phyloP scores from a whole-genome alignment of 2,797 vertebrate species.

The Fistularia tabacaria region DNA sequence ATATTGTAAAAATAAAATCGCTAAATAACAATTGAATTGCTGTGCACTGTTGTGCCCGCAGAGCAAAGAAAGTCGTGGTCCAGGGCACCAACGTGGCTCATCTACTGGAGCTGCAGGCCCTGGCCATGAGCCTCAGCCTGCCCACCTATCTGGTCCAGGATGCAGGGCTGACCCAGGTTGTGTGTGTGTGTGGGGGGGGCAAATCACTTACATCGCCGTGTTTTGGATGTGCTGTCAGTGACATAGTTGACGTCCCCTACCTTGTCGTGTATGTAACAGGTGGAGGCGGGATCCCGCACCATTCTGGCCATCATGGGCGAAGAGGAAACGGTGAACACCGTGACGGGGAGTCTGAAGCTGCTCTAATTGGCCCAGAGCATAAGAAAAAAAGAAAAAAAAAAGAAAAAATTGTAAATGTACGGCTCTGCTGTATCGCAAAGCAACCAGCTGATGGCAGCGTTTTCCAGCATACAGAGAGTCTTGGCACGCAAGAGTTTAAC shows the following conservation, averaged over 20 bases:
- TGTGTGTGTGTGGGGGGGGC: not conserved
- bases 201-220: not conserved
- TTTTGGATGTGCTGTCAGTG: not conserved
- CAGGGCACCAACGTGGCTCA: conserved; percentile 80
- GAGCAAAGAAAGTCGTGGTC: conserved; percentile 83
- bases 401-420: too few relatives aligned
- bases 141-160: conserved; percentile 83
- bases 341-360: conserved; percentile 83
- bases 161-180: conserved; percentile 81
- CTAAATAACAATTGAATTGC: not conserved
- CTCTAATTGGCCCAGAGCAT: conserved; percentile 56
- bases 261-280: conserved; percentile 51
- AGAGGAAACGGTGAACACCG: conserved; percentile 82
- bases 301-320: conserved; percentile 82
- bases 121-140: conserved; percentile 80
- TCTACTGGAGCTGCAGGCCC: conserved; percentile 81
- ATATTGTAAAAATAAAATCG: not conserved
- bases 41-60: conserved; percentile 39
- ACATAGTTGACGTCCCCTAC: not conserved
- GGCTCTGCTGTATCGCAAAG: conserved; percentile 39
- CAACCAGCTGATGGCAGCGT: conserved; percentile 65
- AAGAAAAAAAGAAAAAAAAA: conserved; percentile 18
- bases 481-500: conserved; percentile 50
- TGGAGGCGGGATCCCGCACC: conserved; percentile 79
- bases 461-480: conserved; percentile 48